Base-by-base conservation (phyloP, 2,888 invertebrate species). In the Liposcelis brunnea region DNA sequence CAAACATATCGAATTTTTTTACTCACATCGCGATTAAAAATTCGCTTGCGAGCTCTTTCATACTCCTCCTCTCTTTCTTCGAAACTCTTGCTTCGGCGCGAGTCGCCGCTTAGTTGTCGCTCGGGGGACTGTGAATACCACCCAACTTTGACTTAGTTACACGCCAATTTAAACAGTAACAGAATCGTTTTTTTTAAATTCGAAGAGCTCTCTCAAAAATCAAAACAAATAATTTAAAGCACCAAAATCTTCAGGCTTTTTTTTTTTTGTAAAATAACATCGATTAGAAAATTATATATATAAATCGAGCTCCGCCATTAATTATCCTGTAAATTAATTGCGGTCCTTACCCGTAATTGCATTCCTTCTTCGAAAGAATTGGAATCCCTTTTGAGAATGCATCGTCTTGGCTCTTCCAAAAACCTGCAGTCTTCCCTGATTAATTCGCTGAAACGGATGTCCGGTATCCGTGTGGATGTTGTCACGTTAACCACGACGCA, bases 51-150 rank as follows among this genome's bases (percentile, higher is more conserved):
- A 43, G 78, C 85, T 58, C 82, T 75, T 60, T 86, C 84, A 61
- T 93, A 93, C 55, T 87, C 85, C 58, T 81, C 81, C 64, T 90
- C 87, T 21, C 93, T 70, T 63, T 93, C 91, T 62, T 94, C 93
- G 56, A 91, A 79, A 52, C 90, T 86, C 59, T 84, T 85, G 61
- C 82, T 78, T 49, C 79, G 70, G 47, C 79, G 68, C 53, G 73
- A 76, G 47, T 79, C 74, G 54, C 73, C 69, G 49, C 72, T 70
- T 48, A 66, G 68, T 54, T 70, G 62, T 51, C 77, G 65, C 56
- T 80, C 78, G 1, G 77, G 75, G 49, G 74, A 58, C 65, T 65
- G 58, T 43, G 55, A 52, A 44, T 49, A 45, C 42, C 42, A 42
- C 26, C 26, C 42, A 42, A 31, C 26, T 26, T 26, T 26, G 11